Evolutionary conservation across 2,797 vertebrate genomes (phyloP).

Genomic region (Holocentrus rufus): DNA sequence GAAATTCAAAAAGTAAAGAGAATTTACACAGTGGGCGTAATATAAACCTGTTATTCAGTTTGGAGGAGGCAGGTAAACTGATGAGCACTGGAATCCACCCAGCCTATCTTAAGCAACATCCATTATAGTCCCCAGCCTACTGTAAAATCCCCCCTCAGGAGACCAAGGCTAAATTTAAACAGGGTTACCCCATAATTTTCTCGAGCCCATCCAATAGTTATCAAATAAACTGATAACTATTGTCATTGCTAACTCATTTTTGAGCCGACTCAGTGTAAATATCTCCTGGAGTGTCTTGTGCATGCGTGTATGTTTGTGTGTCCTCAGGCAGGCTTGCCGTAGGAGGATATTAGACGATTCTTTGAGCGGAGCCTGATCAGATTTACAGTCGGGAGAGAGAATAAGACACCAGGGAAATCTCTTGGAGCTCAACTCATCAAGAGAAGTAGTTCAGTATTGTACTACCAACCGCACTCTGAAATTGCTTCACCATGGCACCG

Average conservation of each 20-base stretch:
- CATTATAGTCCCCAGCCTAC: conserved; percentile 37
- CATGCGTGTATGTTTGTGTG: conserved; percentile 32
- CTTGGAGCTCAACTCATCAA: conserved; percentile 55
- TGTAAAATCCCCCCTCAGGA: conserved; percentile 36
- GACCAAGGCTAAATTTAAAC: conserved; percentile 33
- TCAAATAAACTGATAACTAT: conserved; percentile 29
- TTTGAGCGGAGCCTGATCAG: conserved; percentile 59
- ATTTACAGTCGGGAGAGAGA: conserved; percentile 63
- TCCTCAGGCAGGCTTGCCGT: conserved; percentile 39
- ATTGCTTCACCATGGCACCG: conserved; percentile 45
- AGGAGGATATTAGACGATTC: conserved; percentile 56
- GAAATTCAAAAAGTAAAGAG: conserved; percentile 40
- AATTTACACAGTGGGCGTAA: conserved; percentile 46
- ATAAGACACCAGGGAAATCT: conserved; percentile 64
- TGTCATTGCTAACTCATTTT: conserved; percentile 6
- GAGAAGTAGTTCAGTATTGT: conserved; percentile 48
- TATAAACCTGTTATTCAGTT: conserved; percentile 51
- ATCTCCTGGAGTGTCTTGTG: conserved; percentile 17
- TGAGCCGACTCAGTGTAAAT: background rate
- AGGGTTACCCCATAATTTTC: conserved; percentile 39
- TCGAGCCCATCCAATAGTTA: conserved; percentile 32
- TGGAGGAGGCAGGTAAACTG: conserved; percentile 35
- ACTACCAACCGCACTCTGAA: conserved; percentile 41
- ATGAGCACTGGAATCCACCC: conserved; percentile 39
- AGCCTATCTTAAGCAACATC: conserved; percentile 21